These are phyloP conservation scores for Labeo calbasu DNA, from an alignment of 2,797 vertebrate species.

Conservation along the genomic window DNA sequence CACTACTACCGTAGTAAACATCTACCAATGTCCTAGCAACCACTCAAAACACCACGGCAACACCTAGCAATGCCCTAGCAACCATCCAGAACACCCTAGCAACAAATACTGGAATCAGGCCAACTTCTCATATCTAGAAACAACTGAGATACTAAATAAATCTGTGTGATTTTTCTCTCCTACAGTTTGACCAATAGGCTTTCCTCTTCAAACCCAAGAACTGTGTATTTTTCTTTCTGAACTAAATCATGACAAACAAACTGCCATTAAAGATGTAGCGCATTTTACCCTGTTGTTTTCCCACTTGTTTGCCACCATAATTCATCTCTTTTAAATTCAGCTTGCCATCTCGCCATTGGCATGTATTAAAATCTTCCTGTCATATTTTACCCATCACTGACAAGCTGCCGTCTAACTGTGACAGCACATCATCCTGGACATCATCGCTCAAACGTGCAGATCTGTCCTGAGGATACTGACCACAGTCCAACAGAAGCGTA, in stretches of 20 bases:
- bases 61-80: background rate
- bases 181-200: background rate
- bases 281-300: background rate
- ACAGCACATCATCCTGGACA: conserved; percentile 30
- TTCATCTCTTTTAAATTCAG: background rate
- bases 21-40: background rate
- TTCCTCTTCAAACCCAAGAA: conserved; percentile 13
- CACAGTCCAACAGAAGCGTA: background rate
- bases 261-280: background rate
- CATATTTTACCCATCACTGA: conserved; percentile 28
- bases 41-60: background rate
- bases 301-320: background rate
- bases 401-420: conserved; percentile 21
- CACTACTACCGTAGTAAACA: too few species aligned
- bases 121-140: background rate
- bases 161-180: background rate
- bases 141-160: background rate
- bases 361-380: conserved; percentile 9
- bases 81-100: background rate
- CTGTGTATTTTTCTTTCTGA: background rate
- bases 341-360: background rate
- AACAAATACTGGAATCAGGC: background rate
- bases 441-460: conserved; percentile 5
- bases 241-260: background rate
- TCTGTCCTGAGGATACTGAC: conserved; percentile 19